phyloP scores from a whole-genome alignment of 1,140 invertebrate species.

The Belonocnema kinseyi region DNA sequence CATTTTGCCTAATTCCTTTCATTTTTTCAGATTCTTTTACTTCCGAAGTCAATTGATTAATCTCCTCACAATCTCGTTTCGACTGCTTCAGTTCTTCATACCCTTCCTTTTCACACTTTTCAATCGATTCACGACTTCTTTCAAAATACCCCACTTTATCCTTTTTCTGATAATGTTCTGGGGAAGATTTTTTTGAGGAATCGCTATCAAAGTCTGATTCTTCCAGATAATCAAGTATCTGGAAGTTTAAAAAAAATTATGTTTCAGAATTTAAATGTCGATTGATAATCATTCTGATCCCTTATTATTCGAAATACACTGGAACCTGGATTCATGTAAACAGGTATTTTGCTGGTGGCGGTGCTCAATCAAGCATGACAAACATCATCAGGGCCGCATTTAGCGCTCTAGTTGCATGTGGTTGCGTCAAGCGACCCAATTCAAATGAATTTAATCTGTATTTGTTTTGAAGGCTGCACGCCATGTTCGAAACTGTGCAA shows the following conservation, averaged over 20 bases:
- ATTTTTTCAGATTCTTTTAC: background rate
- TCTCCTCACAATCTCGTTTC: background rate
- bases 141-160: background rate
- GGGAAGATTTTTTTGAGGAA: background rate
- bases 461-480: no score
- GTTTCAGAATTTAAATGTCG: no score
- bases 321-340: no score
- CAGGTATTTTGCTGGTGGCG: no score
- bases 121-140: conserved; percentile 12
- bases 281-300: no score
- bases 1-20: background rate
- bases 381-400: no score
- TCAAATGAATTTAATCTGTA: no score
- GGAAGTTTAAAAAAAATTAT: background rate
- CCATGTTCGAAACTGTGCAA: no score
- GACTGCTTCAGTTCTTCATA: background rate
- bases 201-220: background rate
- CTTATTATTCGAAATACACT: no score
- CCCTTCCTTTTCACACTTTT: background rate
- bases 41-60: conserved; percentile 3
- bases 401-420: no score
- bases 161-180: conserved; percentile 3
- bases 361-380: no score
- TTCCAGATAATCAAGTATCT: background rate
- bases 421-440: no score